Evolutionary conservation across 2,888 invertebrate genomes (phyloP).

Genomic region (Spodoptera exigua): DNA sequence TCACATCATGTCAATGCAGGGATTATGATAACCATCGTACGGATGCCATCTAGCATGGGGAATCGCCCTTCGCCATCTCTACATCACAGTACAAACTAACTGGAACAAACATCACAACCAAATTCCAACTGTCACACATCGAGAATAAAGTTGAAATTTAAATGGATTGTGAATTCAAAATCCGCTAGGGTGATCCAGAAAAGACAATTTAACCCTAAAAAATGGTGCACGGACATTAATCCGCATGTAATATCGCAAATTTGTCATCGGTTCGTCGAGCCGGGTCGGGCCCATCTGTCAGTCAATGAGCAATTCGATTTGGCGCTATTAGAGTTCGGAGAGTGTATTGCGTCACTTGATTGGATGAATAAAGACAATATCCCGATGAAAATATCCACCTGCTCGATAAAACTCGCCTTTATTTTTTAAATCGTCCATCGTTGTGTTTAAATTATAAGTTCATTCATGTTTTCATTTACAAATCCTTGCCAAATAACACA

Average conservation of each 20-base stretch:
- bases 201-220: constrained; percentile 90
- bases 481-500: too few relatives aligned
- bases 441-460: neutral
- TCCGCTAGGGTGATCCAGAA: constrained; percentile 77
- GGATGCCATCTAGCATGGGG: constrained; percentile 86
- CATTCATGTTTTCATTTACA: neutral
- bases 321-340: constrained; percentile 77
- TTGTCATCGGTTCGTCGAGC: constrained; percentile 85
- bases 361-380: constrained; percentile 69
- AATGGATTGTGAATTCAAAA: constrained; percentile 48
- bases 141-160: constrained; percentile 55
- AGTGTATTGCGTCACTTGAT: constrained; percentile 68
- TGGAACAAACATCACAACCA: constrained; percentile 17
- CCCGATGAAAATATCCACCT: constrained; percentile 34
- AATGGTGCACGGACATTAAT: constrained; percentile 87
- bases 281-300: constrained; percentile 81
- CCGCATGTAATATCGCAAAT: constrained; percentile 89
- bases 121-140: constrained; percentile 58
- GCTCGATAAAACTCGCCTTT: constrained; percentile 5
- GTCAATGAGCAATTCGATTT: constrained; percentile 82
- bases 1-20: constrained; percentile 89
- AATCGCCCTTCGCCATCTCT: constrained; percentile 87
- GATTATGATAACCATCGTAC: constrained; percentile 89
- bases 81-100: constrained; percentile 69
- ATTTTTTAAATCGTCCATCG: neutral